These are phyloP conservation scores for Phoeniculus purpureus DNA, from an alignment of 2,797 vertebrate genomes.

Conservation along the genomic window DNA sequence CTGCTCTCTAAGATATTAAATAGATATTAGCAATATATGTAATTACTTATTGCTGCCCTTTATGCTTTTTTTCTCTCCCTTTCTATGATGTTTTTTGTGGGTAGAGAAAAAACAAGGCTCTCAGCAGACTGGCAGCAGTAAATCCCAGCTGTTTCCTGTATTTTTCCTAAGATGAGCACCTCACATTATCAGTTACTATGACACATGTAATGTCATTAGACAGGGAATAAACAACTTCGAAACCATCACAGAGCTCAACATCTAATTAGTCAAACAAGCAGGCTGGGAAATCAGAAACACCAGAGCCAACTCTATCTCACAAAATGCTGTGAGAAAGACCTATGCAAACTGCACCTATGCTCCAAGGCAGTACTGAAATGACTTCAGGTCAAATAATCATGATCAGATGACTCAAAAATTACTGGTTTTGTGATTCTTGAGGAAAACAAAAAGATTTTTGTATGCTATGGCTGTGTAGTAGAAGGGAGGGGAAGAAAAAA, in stretches of 20 bases:
- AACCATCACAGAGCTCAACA: slow-evolving; percentile 6
- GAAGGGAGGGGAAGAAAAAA: neutral
- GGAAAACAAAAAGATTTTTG: neutral
- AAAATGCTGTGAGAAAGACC: neutral
- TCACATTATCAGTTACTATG: slow-evolving; percentile 13
- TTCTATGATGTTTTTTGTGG: neutral
- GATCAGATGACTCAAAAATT: neutral
- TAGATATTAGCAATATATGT: neutral
- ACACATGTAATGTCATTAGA: slow-evolving; percentile 39
- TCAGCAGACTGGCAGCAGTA: neutral
- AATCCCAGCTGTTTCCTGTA: neutral
- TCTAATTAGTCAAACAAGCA: slow-evolving; percentile 49
- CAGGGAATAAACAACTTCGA: slow-evolving; percentile 46
- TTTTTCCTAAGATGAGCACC: neutral
- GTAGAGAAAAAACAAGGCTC: neutral
- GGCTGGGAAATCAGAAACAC: slow-evolving; percentile 46
- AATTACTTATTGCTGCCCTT: neutral
- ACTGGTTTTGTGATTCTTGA: neutral
- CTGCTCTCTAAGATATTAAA: neutral
- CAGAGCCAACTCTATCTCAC: neutral
- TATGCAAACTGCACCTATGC: neutral
- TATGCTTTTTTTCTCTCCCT: neutral
- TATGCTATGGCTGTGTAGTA: neutral
- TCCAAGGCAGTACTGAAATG: neutral
- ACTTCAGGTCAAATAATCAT: neutral